These are phyloP conservation scores for Anseranas semipalmata DNA, from an alignment of 2,113 vertebrate species.

Conservation along the genomic window DNA sequence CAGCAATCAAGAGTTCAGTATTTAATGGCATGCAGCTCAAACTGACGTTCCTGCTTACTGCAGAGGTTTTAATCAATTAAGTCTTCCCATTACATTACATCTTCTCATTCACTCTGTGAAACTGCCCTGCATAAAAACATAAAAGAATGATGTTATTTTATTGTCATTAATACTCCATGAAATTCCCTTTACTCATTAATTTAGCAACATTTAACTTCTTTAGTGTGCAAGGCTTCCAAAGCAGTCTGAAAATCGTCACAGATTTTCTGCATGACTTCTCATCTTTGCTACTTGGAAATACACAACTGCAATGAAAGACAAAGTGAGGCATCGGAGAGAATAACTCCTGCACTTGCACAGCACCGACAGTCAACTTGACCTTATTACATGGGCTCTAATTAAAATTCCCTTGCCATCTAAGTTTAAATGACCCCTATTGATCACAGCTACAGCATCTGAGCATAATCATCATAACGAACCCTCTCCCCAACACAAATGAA, in stretches of 20 bases:
- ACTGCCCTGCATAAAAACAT: background rate
- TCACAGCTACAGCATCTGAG: background rate
- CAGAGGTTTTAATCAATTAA: background rate
- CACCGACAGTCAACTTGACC: background rate
- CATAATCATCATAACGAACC: background rate
- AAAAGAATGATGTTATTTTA: background rate
- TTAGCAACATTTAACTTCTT: background rate
- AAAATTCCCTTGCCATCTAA: background rate
- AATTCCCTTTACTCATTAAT: background rate
- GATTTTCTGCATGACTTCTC: slow-evolving; percentile 4
- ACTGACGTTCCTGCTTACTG: background rate
- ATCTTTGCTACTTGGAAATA: background rate
- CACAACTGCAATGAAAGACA: background rate
- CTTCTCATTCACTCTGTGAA: background rate
- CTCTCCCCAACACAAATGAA: background rate
- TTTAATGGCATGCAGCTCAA: background rate
- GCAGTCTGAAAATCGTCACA: background rate
- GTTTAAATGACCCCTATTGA: background rate
- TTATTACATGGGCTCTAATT: background rate
- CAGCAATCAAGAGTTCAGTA: background rate
- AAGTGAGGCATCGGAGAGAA: background rate
- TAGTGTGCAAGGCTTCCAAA: background rate
- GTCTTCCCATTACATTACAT: background rate
- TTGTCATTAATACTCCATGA: background rate
- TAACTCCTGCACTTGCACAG: background rate